Evolutionary conservation across 1,140 invertebrate species (phyloP), one percentile per base, ranked within the genome.

Genomic region (Calliphora vicina): DNA sequence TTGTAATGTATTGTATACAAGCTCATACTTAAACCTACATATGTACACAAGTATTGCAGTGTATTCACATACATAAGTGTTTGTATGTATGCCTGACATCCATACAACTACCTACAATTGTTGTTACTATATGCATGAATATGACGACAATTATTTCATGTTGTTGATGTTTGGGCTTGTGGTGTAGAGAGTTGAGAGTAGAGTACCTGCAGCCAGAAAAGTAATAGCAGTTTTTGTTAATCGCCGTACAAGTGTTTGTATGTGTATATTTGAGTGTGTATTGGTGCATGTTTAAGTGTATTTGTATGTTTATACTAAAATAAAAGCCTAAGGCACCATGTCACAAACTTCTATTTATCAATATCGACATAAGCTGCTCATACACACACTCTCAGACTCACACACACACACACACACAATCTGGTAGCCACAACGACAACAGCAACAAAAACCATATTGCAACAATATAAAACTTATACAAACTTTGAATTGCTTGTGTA

Each of bases 261-360:
- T 0, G 5, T 57, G 50, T 57, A n/a, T 57, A 15, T 17, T 6
- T 57, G n/a, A 2, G 17, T 57, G 50, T n/a, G 50, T 57, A 57
- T 15, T 57, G 50, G 15, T 57, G 50, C 50, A 57, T 57, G 13
- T n/a, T n/a, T 57, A 57, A 57, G 50, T 57, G 1, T 57, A n/a
- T 57, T 17, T 57, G 50, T 57, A 15, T 57, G n/a, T 57, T 57
- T 57, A 57, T 57, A 57, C 15, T 57, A 57, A 57, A 57, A 57
- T 57, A 57, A 57, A 57, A 57, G 50, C 50, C 50, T 57, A n/a
- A 57, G 50, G 50, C 50, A 57, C n/a, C 50, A 57, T 57, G 50
- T 57, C 50, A 57, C 50, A 57, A 57, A 57, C n/a, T 57, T 57
- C 50, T 57, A 57, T 57, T 57, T 57, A 57, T 57, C 50, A 57